Evolutionary conservation across 2,113 vertebrate species (phyloP).

Genomic region (Pungitius pungitius): DNA sequence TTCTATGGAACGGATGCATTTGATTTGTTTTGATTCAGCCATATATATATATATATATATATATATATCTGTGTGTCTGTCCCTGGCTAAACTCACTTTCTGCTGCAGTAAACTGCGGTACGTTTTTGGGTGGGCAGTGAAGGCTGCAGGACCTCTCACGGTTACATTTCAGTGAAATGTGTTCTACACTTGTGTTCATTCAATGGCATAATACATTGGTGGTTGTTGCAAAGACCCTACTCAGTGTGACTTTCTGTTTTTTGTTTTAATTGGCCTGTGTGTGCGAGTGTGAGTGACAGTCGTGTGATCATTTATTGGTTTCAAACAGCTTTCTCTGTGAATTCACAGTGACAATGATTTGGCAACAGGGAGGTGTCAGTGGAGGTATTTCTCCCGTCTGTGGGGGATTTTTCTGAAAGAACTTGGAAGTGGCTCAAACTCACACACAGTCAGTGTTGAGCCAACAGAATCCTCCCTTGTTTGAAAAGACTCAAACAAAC

Average conservation of each 20-base stretch:
- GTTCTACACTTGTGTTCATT: not conserved
- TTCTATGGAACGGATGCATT: not conserved
- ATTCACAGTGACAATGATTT: conserved; percentile 1
- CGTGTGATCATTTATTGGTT: conserved; percentile 3
- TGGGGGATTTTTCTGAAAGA: conserved; percentile 15
- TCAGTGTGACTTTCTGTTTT: not conserved
- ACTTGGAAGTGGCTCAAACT: conserved; percentile 2
- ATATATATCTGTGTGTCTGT: no score
- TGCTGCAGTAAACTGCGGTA: not conserved
- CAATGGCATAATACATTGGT: not conserved
- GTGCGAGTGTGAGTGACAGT: conserved; percentile 44
- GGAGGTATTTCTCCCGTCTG: conserved; percentile 5
- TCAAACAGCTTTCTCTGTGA: conserved; percentile 1
- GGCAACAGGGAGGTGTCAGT: conserved; percentile 8
- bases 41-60: no score
- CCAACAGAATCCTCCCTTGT: conserved; percentile 14
- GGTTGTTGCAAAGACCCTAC: not conserved
- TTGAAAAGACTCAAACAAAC: conserved; percentile 10
- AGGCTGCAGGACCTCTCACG: not conserved
- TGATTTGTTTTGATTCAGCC: not conserved
- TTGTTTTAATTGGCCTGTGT: not conserved
- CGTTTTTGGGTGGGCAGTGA: not conserved
- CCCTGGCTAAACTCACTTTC: not conserved
- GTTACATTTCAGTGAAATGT: not conserved
- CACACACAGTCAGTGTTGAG: not conserved